Evolutionary conservation across 2,888 invertebrate species (phyloP).

Genomic region (Lithodes maja): DNA sequence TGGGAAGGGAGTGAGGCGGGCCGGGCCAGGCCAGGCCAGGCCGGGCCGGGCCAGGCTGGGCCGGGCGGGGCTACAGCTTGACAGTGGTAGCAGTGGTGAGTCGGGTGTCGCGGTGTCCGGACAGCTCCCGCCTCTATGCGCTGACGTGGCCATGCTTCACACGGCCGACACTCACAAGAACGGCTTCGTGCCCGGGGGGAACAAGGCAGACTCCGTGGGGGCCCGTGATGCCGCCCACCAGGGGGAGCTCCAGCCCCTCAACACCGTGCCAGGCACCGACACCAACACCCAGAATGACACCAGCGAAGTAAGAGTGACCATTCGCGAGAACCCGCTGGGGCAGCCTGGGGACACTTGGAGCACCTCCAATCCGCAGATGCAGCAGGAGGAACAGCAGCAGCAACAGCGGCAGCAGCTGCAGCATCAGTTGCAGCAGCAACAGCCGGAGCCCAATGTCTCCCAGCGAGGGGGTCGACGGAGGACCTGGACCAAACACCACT

Average conservation of each 20-base stretch:
- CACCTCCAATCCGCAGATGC: constrained; percentile 34
- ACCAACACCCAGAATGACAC: constrained; percentile 38
- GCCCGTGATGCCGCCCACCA: constrained; percentile 40
- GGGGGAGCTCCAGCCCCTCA: constrained; percentile 55
- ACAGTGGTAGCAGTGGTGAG: constrained; percentile 50
- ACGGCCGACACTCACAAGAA: constrained; percentile 60
- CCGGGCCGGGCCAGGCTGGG: background rate
- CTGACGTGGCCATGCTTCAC: constrained; percentile 54
- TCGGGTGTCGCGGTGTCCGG: constrained; percentile 52
- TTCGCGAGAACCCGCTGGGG: constrained; percentile 54
- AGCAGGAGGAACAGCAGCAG: constrained; percentile 40
- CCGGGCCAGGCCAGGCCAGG: no score
- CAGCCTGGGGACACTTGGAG: constrained; percentile 48
- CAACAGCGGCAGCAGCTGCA: constrained; percentile 37
- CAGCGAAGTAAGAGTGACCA: constrained; percentile 51
- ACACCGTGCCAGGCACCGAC: constrained; percentile 31
- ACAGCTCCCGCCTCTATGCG: constrained; percentile 42
- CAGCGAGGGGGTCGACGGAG: constrained; percentile 11
- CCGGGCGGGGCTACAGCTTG: constrained; percentile 25
- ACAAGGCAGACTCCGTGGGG: constrained; percentile 49
- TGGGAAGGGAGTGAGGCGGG: no score
- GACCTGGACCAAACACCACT: constrained; percentile 18
- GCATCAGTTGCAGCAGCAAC: constrained; percentile 28
- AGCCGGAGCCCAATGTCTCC: constrained; percentile 5
- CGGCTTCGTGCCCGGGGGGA: constrained; percentile 61